Base-by-base conservation (phyloP, 1,140 invertebrate species). In the Antheraea mylitta region DNA sequence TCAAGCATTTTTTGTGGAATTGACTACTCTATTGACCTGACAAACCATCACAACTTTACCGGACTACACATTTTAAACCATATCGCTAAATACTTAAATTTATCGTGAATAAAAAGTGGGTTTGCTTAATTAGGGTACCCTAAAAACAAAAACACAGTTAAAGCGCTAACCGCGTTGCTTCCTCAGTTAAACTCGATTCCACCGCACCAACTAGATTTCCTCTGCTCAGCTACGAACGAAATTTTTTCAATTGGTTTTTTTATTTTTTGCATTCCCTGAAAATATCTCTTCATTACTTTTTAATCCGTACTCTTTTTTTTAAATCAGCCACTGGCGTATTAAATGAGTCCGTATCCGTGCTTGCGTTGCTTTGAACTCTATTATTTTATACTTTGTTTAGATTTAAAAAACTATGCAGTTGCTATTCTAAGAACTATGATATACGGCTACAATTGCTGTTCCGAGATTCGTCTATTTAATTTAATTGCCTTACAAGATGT, bases 171-270 rank as follows among this genome's bases (percentile, higher is more conserved):
- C 64, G 42, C 64, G 45, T 53, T 13, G 45, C 45, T 53, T 53
- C 38, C 64, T 48, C 38, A 65, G 64, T 65, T 45, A 18, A 65
- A 65, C 64, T 65, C 38, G 64, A 65, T 65, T 65, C 64, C 64
- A 65, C 64, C 16, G 64, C 37, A 45, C 64, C 48, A 42, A 48
- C 64, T 65, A 18, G 64, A 65, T 65, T 38, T 37, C 22, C 61
- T 37, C 30, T 38, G 64, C 64, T 13, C 64, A 3, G 42, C 45
- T 65, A 30, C 38, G 13, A 48, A 48, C 62, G 61, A 64, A 64
- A 38, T 45, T 53, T 53, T 53, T 53, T 65, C 18, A 42, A 48
- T 16, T 45, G n/a, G 37, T 8, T 65, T 65, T 64, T 65, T 53
- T 53, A 42, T 53, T 53, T 16, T 53, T 13, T 53, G 11, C 45